Conservation (phyloP, 1,140 invertebrate genomes). For the Spodoptera frugiperda region DNA sequence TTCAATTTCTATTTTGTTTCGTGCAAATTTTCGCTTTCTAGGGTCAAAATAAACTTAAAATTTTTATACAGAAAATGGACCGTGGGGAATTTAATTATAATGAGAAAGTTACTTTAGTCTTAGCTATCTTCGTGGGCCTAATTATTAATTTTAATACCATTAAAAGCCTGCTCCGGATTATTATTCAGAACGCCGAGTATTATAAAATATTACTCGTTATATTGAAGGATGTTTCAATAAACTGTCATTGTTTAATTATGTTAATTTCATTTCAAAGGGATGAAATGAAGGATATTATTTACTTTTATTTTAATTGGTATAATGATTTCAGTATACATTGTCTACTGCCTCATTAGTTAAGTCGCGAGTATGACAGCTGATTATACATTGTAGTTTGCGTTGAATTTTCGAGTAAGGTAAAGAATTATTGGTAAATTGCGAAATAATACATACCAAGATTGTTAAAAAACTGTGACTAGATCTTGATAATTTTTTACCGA, state of each 20-base stretch:
- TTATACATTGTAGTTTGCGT: no score
- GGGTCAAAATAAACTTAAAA: constrained; percentile 24
- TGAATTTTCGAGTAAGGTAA: no score
- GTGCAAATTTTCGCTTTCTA: constrained; percentile 9
- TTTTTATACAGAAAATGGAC: constrained; percentile 9
- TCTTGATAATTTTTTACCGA: no score
- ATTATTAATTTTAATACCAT: constrained; percentile 43
- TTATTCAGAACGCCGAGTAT: background rate
- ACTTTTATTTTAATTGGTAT: no score
- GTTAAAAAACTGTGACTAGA: no score
- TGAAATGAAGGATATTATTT: background rate
- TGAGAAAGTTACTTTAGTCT: constrained; percentile 30
- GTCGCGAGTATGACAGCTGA: no score
- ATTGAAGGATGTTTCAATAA: background rate
- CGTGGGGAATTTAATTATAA: constrained; percentile 29
- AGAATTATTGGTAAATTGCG: no score
- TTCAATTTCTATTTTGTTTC: constrained; percentile 22
- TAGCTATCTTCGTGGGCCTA: background rate
- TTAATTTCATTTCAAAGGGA: background rate
- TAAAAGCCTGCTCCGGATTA: constrained; percentile 19
- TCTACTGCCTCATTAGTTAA: no score
- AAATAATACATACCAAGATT: no score
- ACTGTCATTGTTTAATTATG: constrained; percentile 4
- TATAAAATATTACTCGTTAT: background rate
- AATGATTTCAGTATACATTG: no score